phyloP scores from a whole-genome alignment of 2,113 vertebrate species.

The Erythrocebus patas region DNA sequence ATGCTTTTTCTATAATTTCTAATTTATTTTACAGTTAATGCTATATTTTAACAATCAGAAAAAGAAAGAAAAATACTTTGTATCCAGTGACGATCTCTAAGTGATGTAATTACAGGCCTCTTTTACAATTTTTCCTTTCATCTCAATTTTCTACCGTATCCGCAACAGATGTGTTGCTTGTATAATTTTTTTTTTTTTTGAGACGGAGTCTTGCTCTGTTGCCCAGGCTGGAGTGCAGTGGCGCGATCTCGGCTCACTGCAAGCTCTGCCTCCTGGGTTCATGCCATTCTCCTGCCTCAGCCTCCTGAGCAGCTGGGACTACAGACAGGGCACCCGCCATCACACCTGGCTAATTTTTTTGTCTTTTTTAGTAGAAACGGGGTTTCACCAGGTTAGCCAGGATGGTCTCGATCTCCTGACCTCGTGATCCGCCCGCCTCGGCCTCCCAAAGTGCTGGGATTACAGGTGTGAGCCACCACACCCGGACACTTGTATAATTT shows the following conservation, averaged over 20 bases:
- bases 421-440: no score
- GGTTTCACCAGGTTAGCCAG: no score
- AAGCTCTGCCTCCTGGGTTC: no score
- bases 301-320: no score
- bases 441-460: no score
- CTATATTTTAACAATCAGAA: background rate
- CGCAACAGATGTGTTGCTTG: background rate
- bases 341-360: accelerated
- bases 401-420: no score
- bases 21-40: background rate
- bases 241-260: accelerated
- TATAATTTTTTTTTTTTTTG: no score
- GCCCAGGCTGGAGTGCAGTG: no score
- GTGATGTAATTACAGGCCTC: background rate
- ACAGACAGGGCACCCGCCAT: no score
- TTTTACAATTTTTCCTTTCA: background rate
- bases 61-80: background rate
- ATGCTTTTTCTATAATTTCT: background rate
- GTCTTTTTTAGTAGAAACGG: no score
- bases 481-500: background rate
- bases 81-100: background rate
- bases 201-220: no score
- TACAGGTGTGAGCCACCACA: accelerated
- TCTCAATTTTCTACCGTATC: background rate
- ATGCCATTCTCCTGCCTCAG: no score